A percentile compares a stretch with the other conserved stretches of the same genome.
phyloP scores from a whole-genome alignment of 2,113 vertebrate species.

The Pan paniscus region DNA sequence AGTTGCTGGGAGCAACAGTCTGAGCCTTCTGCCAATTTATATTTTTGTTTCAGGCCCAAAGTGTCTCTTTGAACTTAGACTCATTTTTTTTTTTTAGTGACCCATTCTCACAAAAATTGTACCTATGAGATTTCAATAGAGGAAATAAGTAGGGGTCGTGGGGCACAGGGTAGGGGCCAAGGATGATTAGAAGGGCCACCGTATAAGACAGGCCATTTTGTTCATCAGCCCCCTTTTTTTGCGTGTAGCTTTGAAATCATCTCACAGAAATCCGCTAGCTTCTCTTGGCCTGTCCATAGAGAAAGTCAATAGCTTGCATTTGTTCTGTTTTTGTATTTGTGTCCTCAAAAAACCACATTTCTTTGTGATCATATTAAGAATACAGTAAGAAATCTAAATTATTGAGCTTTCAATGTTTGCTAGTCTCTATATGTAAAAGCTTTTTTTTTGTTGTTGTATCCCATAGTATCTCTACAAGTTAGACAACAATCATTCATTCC shows the following conservation, averaged over 20 bases:
- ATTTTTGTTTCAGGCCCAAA: not conserved
- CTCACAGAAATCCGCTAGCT: not conserved
- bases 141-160: not conserved
- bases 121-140: not conserved
- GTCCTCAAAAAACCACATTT: not conserved
- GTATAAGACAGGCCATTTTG: not conserved
- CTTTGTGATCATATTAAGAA: not conserved
- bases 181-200: not conserved
- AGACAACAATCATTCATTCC: not conserved
- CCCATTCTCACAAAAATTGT: not conserved
- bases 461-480: not conserved
- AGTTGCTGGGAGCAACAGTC: not conserved
- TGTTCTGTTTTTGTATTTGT: not conserved
- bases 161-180: not conserved
- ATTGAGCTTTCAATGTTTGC: not conserved
- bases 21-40: not conserved
- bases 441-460: not conserved
- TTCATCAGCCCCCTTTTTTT: not conserved
- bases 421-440: not conserved
- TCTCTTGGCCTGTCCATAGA: not conserved
- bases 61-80: not conserved
- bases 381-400: not conserved
- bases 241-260: not conserved
- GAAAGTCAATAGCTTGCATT: not conserved
- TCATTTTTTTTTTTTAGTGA: not conserved